Percentiles rank a stretch among this genome's conserved stretches.
Conservation (phyloP, 2,888 invertebrate species). For the Gymnoscelis rufifasciata region DNA sequence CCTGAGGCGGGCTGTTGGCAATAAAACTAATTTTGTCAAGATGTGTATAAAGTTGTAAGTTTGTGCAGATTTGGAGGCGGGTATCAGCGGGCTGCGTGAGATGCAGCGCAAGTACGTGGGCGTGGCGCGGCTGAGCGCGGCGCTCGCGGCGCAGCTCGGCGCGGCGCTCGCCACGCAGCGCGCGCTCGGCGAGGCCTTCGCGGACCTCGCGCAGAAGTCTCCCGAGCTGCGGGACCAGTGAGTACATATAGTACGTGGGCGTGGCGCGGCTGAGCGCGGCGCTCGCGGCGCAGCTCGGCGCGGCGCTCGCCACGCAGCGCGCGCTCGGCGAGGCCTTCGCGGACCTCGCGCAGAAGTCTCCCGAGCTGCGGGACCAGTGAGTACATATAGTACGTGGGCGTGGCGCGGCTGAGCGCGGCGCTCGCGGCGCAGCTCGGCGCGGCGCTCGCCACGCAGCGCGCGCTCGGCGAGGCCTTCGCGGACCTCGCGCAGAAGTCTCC, state of each 20-base stretch:
- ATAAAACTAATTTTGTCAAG: too few species aligned
- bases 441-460: conserved; percentile 90
- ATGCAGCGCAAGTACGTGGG: conserved; percentile 95
- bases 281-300: conserved; percentile 85
- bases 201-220: conserved; percentile 96
- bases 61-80: conserved; percentile 90
- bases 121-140: conserved; percentile 90
- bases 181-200: conserved; percentile 94
- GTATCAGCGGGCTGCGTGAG: conserved; percentile 95
- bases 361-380: conserved; percentile 90
- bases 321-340: conserved; percentile 95
- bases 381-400: conserved; percentile 84
- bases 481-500: conserved; percentile 98
- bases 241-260: conserved; percentile 83
- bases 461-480: conserved; percentile 94
- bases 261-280: conserved; percentile 91
- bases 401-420: conserved; percentile 90
- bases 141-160: conserved; percentile 87
- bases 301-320: conserved; percentile 89
- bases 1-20: too few species aligned
- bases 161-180: conserved; percentile 89
- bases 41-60: neutral
- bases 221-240: conserved; percentile 92
- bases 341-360: conserved; percentile 96
- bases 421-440: conserved; percentile 86